Conservation (phyloP, 2,797 vertebrate species). For the Aselliscus stoliczkanus region DNA sequence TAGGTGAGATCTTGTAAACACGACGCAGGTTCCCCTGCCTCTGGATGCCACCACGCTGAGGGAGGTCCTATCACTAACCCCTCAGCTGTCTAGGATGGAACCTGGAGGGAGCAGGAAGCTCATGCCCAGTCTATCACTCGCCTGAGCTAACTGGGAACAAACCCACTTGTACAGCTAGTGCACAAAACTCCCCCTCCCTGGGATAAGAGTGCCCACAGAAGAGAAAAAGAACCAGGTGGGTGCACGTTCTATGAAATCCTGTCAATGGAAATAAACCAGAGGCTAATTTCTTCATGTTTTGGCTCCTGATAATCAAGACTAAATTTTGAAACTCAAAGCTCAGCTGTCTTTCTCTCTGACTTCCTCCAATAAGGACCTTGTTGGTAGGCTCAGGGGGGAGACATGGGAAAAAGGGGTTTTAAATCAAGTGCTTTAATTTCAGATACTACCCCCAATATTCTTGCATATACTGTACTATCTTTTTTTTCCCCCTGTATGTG, state of each 20-base stretch:
- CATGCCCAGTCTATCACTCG: neutral
- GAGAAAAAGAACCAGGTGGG: rapidly evolving
- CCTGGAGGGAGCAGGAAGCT: neutral
- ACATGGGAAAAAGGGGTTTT: neutral
- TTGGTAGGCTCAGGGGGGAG: neutral
- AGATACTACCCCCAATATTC: neutral
- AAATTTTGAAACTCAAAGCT: neutral
- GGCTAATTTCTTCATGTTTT: neutral
- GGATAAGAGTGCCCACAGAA: neutral
- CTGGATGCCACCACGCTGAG: neutral
- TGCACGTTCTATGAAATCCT: neutral
- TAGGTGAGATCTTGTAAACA: neutral
- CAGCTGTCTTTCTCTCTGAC: neutral
- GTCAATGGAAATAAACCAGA: neutral
- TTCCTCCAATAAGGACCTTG: neutral
- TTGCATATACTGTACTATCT: neutral
- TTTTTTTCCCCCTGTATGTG: too few relatives aligned
- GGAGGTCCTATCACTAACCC: too few relatives aligned
- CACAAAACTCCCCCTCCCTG: neutral
- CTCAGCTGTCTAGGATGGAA: neutral
- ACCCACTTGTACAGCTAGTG: neutral
- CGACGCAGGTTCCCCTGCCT: neutral
- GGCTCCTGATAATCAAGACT: neutral
- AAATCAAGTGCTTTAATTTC: neutral
- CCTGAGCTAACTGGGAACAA: neutral